These are phyloP conservation scores for Gibbula magus DNA, from an alignment of 2,888 invertebrate species.

Conservation along the genomic window DNA sequence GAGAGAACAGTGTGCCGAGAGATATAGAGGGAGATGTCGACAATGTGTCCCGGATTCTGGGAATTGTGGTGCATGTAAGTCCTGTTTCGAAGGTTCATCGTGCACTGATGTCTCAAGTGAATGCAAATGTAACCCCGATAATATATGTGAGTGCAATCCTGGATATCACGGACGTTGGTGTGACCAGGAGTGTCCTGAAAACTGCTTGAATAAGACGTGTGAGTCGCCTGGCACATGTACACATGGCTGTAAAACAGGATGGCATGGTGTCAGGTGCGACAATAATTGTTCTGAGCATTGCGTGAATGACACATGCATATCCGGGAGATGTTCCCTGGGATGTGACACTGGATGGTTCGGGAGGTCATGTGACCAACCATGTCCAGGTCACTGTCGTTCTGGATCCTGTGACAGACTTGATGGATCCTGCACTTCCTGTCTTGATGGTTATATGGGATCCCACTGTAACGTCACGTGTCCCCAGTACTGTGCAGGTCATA, in stretches of 20 bases:
- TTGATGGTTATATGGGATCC: background rate
- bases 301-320: background rate
- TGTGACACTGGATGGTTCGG: background rate
- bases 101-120: too few species aligned
- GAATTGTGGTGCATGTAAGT: too few species aligned
- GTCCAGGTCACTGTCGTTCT: background rate
- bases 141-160: background rate
- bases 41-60: too few species aligned
- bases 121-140: background rate
- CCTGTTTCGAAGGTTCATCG: too few species aligned
- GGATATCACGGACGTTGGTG: background rate
- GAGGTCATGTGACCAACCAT: background rate
- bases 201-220: background rate
- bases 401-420: background rate
- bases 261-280: background rate
- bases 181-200: background rate
- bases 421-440: background rate
- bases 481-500: background rate
- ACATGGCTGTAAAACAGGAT: background rate
- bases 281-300: background rate
- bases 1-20: too few species aligned
- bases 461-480: background rate
- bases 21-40: too few species aligned
- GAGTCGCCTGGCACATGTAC: background rate
- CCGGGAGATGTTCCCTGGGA: background rate